phyloP scores from a whole-genome alignment of 2,888 invertebrate genomes.

The Syritta pipiens region DNA sequence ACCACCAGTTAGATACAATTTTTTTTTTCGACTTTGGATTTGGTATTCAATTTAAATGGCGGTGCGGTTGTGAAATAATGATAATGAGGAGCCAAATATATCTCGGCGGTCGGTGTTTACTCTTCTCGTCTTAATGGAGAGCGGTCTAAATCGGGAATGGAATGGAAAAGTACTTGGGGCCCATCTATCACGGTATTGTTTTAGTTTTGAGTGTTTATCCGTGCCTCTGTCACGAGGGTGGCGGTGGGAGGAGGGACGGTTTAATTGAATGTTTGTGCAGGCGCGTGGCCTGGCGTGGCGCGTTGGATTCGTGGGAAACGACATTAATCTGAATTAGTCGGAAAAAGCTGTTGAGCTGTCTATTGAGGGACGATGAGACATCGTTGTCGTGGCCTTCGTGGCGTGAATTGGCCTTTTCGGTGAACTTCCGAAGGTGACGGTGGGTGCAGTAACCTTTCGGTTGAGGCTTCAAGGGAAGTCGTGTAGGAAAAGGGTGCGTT shows the following conservation, averaged over 20 bases:
- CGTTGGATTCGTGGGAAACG: not conserved
- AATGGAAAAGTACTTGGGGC: conserved; percentile 38
- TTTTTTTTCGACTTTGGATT: conserved; percentile 27
- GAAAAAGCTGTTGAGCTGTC: conserved; percentile 10
- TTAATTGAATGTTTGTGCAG: not conserved
- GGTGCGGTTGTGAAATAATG: conserved; percentile 43
- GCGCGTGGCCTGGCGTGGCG: not conserved
- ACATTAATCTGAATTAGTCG: conserved; percentile 23
- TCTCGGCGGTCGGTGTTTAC: not conserved
- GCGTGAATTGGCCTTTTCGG: conserved; percentile 17
- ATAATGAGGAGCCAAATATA: conserved; percentile 40
- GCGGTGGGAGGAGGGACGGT: not conserved
- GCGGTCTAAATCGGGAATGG: conserved; percentile 41
- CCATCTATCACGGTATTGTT: conserved; percentile 13
- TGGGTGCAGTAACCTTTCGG: not conserved
- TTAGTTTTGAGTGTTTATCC: not conserved
- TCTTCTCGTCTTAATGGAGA: not conserved
- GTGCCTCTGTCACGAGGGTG: not conserved
- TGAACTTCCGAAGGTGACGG: not conserved
- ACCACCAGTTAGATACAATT: too few relatives aligned
- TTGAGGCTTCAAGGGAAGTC: not conserved
- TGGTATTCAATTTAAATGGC: conserved; percentile 39
- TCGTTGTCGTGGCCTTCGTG: conserved; percentile 19
- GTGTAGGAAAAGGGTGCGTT: not conserved
- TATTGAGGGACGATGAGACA: not conserved